These are phyloP conservation scores for Egretta garzetta DNA, from an alignment of 2,113 vertebrate genomes.

Conservation along the genomic window DNA sequence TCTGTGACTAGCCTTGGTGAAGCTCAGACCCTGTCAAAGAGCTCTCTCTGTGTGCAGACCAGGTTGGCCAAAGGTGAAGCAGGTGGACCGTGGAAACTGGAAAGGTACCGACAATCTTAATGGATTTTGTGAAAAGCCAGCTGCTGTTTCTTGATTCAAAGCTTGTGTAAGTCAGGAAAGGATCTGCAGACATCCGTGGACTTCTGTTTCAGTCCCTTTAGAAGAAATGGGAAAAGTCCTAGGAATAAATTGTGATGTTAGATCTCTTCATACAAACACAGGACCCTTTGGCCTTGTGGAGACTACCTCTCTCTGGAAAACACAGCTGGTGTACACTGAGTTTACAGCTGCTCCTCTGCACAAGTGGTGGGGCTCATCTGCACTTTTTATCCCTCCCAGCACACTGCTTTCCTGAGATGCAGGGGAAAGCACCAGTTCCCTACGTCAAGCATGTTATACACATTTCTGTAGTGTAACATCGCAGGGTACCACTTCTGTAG, in stretches of 20 bases:
- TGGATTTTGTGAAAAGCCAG: not conserved
- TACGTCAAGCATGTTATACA: not conserved
- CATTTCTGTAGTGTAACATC: not conserved
- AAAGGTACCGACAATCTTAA: not conserved
- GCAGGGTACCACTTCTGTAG: not conserved
- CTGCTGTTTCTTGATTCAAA: not conserved
- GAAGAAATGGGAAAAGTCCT: not conserved
- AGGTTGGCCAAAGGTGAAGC: not conserved
- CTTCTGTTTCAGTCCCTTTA: not conserved
- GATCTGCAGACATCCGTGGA: not conserved
- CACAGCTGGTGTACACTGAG: not conserved
- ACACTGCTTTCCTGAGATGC: not conserved
- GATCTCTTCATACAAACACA: not conserved
- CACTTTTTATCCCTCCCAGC: not conserved
- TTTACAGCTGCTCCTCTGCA: not conserved
- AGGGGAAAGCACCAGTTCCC: not conserved
- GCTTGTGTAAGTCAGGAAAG: not conserved
- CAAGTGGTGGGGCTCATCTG: not conserved
- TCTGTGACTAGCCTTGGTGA: not conserved
- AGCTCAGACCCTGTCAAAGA: not conserved
- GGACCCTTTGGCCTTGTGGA: not conserved
- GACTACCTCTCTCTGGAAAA: not conserved
- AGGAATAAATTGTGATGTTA: not conserved
- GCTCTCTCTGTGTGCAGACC: not conserved
- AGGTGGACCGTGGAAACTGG: not conserved